These are phyloP conservation scores for Nymphalis io DNA, from an alignment of 1,140 invertebrate genomes.

Conservation along the genomic window DNA sequence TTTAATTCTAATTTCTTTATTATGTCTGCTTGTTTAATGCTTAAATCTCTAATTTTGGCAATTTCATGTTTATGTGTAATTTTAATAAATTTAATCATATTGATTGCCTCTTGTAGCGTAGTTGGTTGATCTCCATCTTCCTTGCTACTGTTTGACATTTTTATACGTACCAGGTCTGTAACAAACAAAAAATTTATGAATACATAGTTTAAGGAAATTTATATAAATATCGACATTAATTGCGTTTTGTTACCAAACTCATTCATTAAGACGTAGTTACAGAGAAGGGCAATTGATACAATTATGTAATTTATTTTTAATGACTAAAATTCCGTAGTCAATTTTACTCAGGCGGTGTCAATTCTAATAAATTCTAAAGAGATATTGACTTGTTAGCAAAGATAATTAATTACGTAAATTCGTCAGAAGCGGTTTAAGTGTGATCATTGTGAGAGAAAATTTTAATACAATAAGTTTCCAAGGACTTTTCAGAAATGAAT, in stretches of 20 bases:
- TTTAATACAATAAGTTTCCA: no score
- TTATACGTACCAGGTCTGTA: slow-evolving; percentile 53
- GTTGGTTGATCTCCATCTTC: slow-evolving; percentile 63
- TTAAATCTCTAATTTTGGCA: slow-evolving; percentile 57
- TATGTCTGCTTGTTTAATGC: slow-evolving; percentile 61
- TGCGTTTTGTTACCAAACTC: neutral
- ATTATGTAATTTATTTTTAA: slow-evolving; percentile 32
- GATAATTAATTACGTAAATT: neutral
- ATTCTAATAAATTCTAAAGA: slow-evolving; percentile 15
- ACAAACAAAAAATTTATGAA: slow-evolving; percentile 44
- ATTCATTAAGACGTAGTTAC: neutral
- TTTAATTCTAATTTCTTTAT: slow-evolving; percentile 70
- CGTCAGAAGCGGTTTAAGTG: neutral
- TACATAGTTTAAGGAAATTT: neutral
- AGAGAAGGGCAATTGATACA: neutral
- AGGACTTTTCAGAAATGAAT: no score
- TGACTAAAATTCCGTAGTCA: slow-evolving; percentile 12
- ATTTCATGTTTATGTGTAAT: slow-evolving; percentile 73
- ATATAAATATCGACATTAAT: neutral
- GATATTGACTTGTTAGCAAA: slow-evolving; percentile 1
- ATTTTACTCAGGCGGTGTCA: slow-evolving; percentile 3
- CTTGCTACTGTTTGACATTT: slow-evolving; percentile 51
- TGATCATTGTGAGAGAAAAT: no score
- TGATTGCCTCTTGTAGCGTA: slow-evolving; percentile 70
- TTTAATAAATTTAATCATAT: slow-evolving; percentile 71